Conservation (phyloP, 2,113 vertebrate genomes). For the Pluvialis apricaria region DNA sequence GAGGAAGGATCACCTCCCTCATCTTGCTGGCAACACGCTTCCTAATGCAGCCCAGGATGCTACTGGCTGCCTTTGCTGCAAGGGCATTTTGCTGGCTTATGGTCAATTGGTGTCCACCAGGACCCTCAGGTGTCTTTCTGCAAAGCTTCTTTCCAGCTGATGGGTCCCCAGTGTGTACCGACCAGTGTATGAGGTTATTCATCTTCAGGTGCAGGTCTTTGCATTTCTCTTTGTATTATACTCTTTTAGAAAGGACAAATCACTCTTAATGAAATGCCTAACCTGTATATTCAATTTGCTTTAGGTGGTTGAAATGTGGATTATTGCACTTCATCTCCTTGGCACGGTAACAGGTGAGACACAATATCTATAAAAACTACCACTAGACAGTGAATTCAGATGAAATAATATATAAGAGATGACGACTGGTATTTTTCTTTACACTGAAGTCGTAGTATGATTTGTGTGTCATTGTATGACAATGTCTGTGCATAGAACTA, state of each 20-base stretch:
- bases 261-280: background rate
- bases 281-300: constrained; percentile 1
- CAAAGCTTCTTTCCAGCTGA: background rate
- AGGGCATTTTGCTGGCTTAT: background rate
- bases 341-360: constrained; percentile 44
- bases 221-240: background rate
- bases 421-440: background rate
- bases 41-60: background rate
- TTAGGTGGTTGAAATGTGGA: constrained; percentile 41
- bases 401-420: background rate
- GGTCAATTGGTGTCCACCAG: background rate
- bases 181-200: background rate
- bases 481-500: background rate
- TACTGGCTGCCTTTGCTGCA: background rate
- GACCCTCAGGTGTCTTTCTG: background rate
- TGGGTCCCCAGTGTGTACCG: background rate
- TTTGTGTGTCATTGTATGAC: background rate
- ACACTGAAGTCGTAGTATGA: background rate
- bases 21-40: background rate
- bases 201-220: background rate
- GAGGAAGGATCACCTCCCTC: background rate
- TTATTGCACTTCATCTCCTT: constrained; percentile 38
- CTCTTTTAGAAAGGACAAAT: background rate
- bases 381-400: background rate
- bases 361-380: background rate